A percentile compares a stretch with the other conserved stretches of the same genome.
These are phyloP conservation scores for Xylota segnis DNA, from an alignment of 2,888 invertebrate genomes.

Conservation along the genomic window DNA sequence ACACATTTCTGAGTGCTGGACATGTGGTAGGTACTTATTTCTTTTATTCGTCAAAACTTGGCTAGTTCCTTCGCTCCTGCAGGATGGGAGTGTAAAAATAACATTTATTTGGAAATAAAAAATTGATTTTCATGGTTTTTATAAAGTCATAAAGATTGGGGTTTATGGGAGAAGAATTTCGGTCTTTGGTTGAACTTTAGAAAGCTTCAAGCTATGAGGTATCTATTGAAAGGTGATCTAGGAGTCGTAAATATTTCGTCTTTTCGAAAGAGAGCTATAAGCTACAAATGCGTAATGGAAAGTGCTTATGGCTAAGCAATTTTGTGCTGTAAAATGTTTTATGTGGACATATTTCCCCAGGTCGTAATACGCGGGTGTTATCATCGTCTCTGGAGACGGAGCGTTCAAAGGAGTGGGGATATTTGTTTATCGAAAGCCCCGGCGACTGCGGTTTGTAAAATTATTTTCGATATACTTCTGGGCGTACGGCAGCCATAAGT, in stretches of 20 bases:
- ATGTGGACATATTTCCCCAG: not conserved
- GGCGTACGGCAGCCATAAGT: too few species aligned
- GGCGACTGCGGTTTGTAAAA: too few species aligned
- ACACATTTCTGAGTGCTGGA: not conserved
- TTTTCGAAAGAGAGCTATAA: constrained; percentile 1
- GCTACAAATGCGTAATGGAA: not conserved
- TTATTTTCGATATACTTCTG: too few species aligned
- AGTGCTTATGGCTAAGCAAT: not conserved
- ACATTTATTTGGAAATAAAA: constrained; percentile 21
- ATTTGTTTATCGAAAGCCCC: too few species aligned
- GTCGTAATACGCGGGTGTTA: not conserved
- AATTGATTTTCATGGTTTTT: constrained; percentile 16
- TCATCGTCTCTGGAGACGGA: too few species aligned
- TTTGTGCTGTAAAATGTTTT: not conserved
- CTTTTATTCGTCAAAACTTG: not conserved
- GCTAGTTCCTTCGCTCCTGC: not conserved
- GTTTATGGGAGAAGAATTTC: constrained; percentile 5
- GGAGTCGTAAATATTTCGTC: not conserved
- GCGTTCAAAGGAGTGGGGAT: too few species aligned
- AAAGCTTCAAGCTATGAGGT: not conserved
- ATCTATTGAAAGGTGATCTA: not conserved
- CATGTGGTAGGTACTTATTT: not conserved
- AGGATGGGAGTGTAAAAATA: constrained; percentile 25
- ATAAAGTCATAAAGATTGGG: constrained; percentile 27
- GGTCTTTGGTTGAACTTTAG: not conserved